phyloP scores from a whole-genome alignment of 2,888 invertebrate species.

The Lasioglossum morio region DNA sequence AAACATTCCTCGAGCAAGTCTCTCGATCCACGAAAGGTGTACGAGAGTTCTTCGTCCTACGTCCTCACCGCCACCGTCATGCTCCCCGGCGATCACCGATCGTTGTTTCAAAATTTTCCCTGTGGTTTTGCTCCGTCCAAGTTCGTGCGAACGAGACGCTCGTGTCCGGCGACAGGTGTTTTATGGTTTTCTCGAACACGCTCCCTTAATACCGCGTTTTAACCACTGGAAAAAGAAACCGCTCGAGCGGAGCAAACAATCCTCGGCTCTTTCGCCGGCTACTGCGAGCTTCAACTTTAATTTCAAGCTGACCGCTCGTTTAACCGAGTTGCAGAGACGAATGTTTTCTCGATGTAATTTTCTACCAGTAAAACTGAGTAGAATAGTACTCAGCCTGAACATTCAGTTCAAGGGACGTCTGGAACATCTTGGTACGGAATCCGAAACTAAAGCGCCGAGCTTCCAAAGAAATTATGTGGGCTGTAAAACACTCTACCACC shows the following conservation, averaged over 20 bases:
- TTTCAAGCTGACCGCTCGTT: conserved; percentile 63
- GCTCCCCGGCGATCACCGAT: neutral
- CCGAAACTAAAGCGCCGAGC: neutral
- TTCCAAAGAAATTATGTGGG: neutral
- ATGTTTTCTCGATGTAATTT: conserved; percentile 54
- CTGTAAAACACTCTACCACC: neutral
- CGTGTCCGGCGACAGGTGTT: neutral
- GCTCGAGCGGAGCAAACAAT: conserved; percentile 32
- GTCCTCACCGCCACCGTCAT: neutral
- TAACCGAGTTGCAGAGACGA: conserved; percentile 49
- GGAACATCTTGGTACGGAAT: neutral
- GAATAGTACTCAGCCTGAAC: conserved; percentile 12
- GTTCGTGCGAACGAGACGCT: neutral
- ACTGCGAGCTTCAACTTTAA: conserved; percentile 65
- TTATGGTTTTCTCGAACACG: neutral
- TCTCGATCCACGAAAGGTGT: neutral
- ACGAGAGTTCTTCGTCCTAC: neutral
- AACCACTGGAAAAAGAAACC: conserved; percentile 59
- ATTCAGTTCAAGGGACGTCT: neutral
- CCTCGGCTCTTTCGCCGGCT: conserved; percentile 26
- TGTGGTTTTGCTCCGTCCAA: neutral
- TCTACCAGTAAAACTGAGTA: conserved; percentile 4
- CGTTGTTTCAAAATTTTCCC: neutral
- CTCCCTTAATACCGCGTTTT: conserved; percentile 30
- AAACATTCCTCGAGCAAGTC: conserved; percentile 17